Percentiles rank a stretch among this genome's conserved stretches.
Evolutionary conservation across 2,888 invertebrate genomes (phyloP).

Genomic region (Drosophila koepferae): DNA sequence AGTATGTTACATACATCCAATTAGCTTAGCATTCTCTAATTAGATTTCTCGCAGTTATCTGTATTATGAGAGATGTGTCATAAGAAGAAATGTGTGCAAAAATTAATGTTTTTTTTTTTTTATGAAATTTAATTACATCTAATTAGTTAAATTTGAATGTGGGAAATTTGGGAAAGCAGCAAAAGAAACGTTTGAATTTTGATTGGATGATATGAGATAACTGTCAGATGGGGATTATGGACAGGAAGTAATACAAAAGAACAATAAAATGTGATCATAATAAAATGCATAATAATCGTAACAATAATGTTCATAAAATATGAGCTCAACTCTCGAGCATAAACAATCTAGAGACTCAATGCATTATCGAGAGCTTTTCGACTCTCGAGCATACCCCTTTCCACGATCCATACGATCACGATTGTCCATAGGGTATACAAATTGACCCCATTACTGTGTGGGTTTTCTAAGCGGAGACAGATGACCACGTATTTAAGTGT

Average conservation of each 20-base stretch:
- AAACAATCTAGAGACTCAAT: no score
- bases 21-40: constrained; percentile 1
- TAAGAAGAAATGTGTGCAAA: constrained; percentile 1
- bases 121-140: constrained; percentile 1
- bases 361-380: neutral
- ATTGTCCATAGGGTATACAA: constrained; percentile 49
- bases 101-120: neutral
- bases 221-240: neutral
- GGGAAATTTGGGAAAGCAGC: neutral
- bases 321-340: neutral
- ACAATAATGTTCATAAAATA: no score
- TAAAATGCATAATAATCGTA: neutral
- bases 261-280: neutral
- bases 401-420: constrained; percentile 6
- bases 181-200: neutral
- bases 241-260: neutral
- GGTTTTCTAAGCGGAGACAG: constrained; percentile 61
- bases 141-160: constrained; percentile 1
- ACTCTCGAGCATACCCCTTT: constrained; percentile 5
- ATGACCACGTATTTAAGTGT: constrained; percentile 45
- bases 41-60: neutral
- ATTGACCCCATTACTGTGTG: constrained; percentile 67
- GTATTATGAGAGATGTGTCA: neutral
- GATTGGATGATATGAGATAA: neutral
- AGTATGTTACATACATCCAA: neutral